These are phyloP conservation scores for Exephanes ischioxanthus DNA, from an alignment of 2,888 invertebrate genomes.

Conservation along the genomic window DNA sequence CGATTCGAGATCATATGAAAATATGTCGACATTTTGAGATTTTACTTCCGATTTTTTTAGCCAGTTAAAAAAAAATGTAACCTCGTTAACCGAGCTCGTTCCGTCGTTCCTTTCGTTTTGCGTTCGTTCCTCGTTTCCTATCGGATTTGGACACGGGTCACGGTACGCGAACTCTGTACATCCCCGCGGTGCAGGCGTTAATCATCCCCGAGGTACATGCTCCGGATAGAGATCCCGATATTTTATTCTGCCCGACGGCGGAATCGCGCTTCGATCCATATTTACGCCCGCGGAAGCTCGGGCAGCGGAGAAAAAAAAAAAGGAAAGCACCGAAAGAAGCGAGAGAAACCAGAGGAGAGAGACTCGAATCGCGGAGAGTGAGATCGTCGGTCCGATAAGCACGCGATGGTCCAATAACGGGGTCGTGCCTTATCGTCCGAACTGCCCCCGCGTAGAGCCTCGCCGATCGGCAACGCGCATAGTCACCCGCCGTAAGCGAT, in stretches of 20 bases:
- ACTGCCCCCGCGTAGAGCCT: constrained; percentile 10
- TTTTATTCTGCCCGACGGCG: constrained; percentile 50
- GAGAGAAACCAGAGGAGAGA: constrained; percentile 44
- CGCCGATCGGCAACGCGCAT: constrained; percentile 28
- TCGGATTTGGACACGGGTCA: constrained; percentile 23
- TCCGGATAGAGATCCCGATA: constrained; percentile 35
- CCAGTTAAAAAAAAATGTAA: not conserved
- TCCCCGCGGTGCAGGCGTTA: constrained; percentile 35
- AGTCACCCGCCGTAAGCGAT: constrained; percentile 49
- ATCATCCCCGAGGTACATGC: constrained; percentile 53
- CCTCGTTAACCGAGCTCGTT: not conserved
- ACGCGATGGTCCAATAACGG: constrained; percentile 76
- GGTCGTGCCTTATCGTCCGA: constrained; percentile 76
- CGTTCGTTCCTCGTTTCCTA: constrained; percentile 10
- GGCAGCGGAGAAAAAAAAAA: constrained; percentile 1
- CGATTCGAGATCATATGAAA: not conserved
- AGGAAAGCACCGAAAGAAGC: constrained; percentile 25
- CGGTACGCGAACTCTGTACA: not conserved
- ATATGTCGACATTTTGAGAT: not conserved
- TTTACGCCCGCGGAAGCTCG: constrained; percentile 34
- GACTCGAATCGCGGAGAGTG: constrained; percentile 47
- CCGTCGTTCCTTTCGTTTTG: not conserved
- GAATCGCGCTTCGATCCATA: constrained; percentile 66
- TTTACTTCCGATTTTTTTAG: not conserved
- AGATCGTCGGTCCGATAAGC: constrained; percentile 67